These are phyloP conservation scores for Criorhina ranunculi DNA, from an alignment of 2,888 invertebrate species.

Conservation along the genomic window DNA sequence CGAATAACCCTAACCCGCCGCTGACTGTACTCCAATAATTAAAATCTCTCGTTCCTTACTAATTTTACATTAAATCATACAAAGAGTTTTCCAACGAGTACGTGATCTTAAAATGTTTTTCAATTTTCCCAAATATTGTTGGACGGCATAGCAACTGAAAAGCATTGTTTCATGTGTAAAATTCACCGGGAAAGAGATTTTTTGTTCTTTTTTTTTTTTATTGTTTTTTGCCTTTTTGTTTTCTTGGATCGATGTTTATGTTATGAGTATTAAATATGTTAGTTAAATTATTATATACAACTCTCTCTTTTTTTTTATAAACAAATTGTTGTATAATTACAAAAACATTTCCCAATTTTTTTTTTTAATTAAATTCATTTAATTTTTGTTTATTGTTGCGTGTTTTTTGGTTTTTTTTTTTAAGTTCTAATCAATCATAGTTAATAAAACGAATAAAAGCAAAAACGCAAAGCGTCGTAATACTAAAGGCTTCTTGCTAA, in stretches of 20 bases:
- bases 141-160: background rate
- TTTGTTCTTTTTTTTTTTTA: conserved; percentile 1
- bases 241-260: conserved; percentile 18
- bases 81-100: background rate
- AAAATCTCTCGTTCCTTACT: conserved; percentile 58
- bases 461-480: conserved; percentile 42
- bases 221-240: conserved; percentile 12
- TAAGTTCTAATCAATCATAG: conserved; percentile 1
- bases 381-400: conserved; percentile 35
- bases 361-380: conserved; percentile 51
- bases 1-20: conserved; percentile 54
- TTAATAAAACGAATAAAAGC: conserved; percentile 4
- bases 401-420: conserved; percentile 22
- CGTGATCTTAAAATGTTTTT: conserved; percentile 15
- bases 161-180: conserved; percentile 8
- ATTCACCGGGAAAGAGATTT: conserved; percentile 20
- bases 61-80: conserved; percentile 44
- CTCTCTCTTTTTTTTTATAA: conserved; percentile 35
- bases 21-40: conserved; percentile 11
- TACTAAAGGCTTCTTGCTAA: conserved; percentile 48
- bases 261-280: conserved; percentile 25
- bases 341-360: background rate
- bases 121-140: conserved; percentile 5
- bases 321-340: conserved; percentile 52
- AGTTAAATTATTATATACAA: conserved; percentile 53